These are phyloP conservation scores for Neodiprion fabricii DNA, from an alignment of 1,140 invertebrate genomes.

Conservation along the genomic window DNA sequence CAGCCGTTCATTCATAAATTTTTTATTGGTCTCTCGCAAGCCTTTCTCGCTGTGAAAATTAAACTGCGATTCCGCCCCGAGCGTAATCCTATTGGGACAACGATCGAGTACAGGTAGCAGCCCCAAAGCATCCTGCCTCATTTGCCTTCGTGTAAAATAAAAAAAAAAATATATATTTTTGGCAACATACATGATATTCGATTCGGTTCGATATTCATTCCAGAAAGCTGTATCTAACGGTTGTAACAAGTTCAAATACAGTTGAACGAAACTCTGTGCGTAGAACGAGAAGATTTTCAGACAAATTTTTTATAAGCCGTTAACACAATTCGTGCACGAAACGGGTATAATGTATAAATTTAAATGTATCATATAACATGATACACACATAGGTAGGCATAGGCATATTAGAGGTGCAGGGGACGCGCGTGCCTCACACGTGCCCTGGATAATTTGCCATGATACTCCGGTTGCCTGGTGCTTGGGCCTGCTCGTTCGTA, in stretches of 20 bases:
- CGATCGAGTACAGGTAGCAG: not conserved
- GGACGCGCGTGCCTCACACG: constrained; percentile 30
- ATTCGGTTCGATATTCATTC: too few species aligned
- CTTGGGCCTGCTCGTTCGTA: constrained; percentile 39
- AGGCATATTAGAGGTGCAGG: not conserved
- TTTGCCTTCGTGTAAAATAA: too few species aligned
- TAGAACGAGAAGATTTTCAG: too few species aligned
- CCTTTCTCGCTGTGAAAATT: not conserved
- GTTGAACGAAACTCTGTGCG: too few species aligned
- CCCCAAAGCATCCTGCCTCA: not conserved
- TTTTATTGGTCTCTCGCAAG: not conserved
- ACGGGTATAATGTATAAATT: too few species aligned
- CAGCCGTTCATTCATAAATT: constrained; percentile 7
- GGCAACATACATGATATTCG: too few species aligned
- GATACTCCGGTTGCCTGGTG: constrained; percentile 36
- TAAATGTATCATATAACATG: too few species aligned
- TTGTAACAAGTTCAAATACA: too few species aligned
- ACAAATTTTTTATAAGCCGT: too few species aligned
- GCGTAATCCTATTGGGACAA: not conserved
- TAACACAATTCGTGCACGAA: too few species aligned
- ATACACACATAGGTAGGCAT: not conserved
- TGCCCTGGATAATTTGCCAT: constrained; percentile 53
- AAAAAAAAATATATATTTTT: too few species aligned
- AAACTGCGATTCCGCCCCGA: not conserved
- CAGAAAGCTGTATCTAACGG: too few species aligned